phyloP scores from a whole-genome alignment of 2,113 vertebrate genomes.

The Scalopus aquaticus region DNA sequence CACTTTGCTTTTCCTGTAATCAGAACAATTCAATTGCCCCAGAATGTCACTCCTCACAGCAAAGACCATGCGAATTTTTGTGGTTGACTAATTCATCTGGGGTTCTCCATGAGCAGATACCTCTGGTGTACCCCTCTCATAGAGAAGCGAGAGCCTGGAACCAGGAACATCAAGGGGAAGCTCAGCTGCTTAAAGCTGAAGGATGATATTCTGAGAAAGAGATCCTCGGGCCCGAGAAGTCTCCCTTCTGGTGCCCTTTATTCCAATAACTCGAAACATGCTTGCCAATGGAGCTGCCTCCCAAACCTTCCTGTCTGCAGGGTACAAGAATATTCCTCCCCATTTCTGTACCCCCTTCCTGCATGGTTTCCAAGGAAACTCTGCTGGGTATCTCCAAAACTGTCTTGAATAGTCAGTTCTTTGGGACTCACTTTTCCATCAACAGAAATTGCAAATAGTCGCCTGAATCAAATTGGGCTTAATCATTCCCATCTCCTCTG shows the following conservation, averaged over 20 bases:
- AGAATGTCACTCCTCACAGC: not conserved
- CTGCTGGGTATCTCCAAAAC: not conserved
- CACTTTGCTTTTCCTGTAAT: not conserved
- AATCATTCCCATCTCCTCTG: not conserved
- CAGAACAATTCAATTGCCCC: not conserved
- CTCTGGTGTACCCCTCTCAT: not conserved
- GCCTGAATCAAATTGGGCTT: not conserved
- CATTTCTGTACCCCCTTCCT: not conserved
- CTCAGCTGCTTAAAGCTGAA: not conserved
- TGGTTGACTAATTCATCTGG: not conserved
- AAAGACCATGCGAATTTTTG: not conserved
- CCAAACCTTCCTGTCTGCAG: not conserved
- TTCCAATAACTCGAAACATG: not conserved
- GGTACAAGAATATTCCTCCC: not conserved
- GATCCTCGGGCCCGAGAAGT: not conserved
- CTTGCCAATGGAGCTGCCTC: not conserved
- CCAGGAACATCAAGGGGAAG: not conserved
- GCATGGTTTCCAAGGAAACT: not conserved
- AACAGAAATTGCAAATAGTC: not conserved
- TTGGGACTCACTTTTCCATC: not conserved
- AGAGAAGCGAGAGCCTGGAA: not conserved
- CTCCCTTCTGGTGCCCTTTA: not conserved
- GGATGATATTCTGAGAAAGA: not conserved
- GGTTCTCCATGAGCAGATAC: not conserved
- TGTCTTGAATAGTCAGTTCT: not conserved